phyloP scores from a whole-genome alignment of 2,888 invertebrate genomes.

The Copidosoma aretas region DNA sequence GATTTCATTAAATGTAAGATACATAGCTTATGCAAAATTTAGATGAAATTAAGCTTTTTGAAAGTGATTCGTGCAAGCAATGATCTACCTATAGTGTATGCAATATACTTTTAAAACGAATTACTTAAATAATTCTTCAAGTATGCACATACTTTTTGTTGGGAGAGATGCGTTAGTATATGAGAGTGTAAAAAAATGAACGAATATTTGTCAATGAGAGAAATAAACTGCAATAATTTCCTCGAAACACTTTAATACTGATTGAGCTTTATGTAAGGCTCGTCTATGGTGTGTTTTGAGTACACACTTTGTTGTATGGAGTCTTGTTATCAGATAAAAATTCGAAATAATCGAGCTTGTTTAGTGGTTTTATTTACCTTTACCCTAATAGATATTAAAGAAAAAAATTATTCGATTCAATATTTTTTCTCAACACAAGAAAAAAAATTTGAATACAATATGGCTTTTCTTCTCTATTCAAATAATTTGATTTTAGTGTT shows the following conservation, averaged over 20 bases:
- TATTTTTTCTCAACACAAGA: too few relatives aligned
- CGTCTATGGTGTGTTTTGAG: slow-evolving; percentile 51
- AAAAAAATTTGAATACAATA: too few relatives aligned
- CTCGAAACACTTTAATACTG: slow-evolving; percentile 21
- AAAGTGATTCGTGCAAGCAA: neutral
- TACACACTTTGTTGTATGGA: slow-evolving; percentile 58
- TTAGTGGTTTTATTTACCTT: slow-evolving; percentile 2
- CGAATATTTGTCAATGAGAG: too few relatives aligned
- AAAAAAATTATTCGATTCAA: too few relatives aligned
- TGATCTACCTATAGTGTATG: too few relatives aligned
- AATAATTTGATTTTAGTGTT: too few relatives aligned
- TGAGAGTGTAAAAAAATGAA: too few relatives aligned
- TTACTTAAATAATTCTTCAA: neutral
- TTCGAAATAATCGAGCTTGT: slow-evolving; percentile 51
- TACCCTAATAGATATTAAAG: neutral
- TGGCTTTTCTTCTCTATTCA: too few relatives aligned
- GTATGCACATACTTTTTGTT: too few relatives aligned
- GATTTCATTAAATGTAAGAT: slow-evolving; percentile 16
- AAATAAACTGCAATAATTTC: slow-evolving; percentile 19
- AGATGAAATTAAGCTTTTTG: slow-evolving; percentile 9
- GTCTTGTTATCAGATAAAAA: slow-evolving; percentile 57
- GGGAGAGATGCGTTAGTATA: too few relatives aligned
- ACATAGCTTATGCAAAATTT: slow-evolving; percentile 10
- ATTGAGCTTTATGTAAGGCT: slow-evolving; percentile 41
- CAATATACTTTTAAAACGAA: slow-evolving; percentile 9